Evolutionary conservation across 2,113 vertebrate genomes (phyloP).

Genomic region (Ceuthmochares aereus): DNA sequence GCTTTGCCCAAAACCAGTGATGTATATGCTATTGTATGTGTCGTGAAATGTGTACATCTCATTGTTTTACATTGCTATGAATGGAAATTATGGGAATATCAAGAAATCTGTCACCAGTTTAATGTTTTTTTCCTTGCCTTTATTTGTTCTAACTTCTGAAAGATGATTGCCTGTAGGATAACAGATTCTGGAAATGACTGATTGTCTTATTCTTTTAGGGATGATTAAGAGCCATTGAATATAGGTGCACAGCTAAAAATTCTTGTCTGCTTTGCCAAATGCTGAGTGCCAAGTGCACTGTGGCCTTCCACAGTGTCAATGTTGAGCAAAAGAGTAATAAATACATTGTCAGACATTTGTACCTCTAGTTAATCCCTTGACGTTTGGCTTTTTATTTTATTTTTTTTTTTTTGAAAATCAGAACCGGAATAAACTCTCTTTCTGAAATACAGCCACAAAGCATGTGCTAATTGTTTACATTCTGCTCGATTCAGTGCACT

Average conservation of each 20-base stretch:
- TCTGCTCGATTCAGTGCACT: background rate
- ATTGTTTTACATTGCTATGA: background rate
- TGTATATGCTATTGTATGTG: background rate
- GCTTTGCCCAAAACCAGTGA: background rate
- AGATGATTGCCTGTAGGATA: background rate
- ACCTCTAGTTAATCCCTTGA: background rate
- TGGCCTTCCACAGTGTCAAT: background rate
- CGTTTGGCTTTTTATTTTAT: background rate
- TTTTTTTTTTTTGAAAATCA: background rate
- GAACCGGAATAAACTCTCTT: background rate
- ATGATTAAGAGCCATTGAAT: background rate
- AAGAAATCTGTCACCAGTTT: background rate
- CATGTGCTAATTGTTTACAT: background rate
- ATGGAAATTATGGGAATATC: background rate
- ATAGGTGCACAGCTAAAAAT: background rate
- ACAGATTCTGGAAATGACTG: background rate
- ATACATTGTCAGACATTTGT: background rate
- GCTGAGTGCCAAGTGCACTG: background rate
- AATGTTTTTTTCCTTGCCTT: background rate
- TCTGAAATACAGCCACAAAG: background rate
- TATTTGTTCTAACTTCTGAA: background rate
- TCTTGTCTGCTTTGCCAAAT: background rate
- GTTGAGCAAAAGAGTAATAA: background rate
- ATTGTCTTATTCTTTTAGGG: background rate
- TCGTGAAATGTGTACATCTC: background rate